phyloP scores from a whole-genome alignment of 1,140 invertebrate genomes.

The Camponotus floridanus region DNA sequence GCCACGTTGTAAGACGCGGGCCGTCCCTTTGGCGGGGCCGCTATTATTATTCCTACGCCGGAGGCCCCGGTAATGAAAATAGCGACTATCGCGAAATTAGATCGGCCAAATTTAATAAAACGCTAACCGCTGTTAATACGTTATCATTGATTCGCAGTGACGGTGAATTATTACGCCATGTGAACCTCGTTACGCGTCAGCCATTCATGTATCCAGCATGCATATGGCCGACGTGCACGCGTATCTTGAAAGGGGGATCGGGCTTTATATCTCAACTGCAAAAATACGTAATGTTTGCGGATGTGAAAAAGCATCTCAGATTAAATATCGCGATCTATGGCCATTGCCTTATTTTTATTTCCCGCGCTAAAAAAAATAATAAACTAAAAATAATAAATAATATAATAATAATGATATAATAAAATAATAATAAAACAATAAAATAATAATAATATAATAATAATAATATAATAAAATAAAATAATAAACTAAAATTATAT shows the following conservation, averaged over 20 bases:
- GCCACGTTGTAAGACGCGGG: conserved; percentile 15
- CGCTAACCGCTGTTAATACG: conserved; percentile 44
- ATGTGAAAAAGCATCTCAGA: background rate
- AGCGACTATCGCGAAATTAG: conserved; percentile 42
- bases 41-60: conserved; percentile 36
- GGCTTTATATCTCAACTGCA: background rate
- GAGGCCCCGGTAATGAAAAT: conserved; percentile 16
- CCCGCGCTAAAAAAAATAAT: background rate
- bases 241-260: background rate
- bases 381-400: too few relatives aligned
- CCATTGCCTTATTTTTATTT: background rate
- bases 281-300: background rate
- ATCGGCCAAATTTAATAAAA: conserved; percentile 52
- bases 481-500: too few relatives aligned
- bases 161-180: conserved; percentile 50
- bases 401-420: too few relatives aligned
- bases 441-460: too few relatives aligned
- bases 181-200: conserved; percentile 32
- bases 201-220: background rate
- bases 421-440: too few relatives aligned
- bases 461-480: too few relatives aligned
- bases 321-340: background rate
- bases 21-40: too few relatives aligned
- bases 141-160: conserved; percentile 48
- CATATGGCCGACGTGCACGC: background rate